Conservation (phyloP, 2,888 invertebrate species). For the Eilema depressum region DNA sequence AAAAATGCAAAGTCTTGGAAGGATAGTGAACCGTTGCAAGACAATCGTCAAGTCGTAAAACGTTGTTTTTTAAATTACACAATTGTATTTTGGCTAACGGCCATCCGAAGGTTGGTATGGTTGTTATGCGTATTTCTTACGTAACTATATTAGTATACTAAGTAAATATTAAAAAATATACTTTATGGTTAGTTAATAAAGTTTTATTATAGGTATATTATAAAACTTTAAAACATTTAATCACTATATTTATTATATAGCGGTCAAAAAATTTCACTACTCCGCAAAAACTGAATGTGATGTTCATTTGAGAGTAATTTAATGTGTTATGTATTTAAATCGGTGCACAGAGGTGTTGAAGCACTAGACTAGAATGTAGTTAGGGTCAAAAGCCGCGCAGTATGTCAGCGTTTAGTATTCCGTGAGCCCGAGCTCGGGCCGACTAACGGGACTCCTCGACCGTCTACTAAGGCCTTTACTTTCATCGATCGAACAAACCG, state of each 20-base stretch:
- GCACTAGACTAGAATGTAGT: conserved; percentile 83
- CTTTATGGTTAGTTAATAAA: neutral
- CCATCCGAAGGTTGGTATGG: conserved; percentile 26
- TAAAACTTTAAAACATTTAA: neutral
- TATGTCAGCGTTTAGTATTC: conserved; percentile 87
- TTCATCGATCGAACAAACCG: conserved; percentile 84
- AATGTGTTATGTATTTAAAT: conserved; percentile 59
- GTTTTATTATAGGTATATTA: neutral
- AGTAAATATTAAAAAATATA: neutral
- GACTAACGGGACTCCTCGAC: conserved; percentile 80
- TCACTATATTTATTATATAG: neutral
- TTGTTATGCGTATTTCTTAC: conserved; percentile 19
- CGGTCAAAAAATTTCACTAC: neutral
- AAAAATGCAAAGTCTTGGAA: conserved; percentile 65
- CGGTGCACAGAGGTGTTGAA: conserved; percentile 76
- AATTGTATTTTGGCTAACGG: conserved; percentile 31
- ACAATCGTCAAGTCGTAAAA: conserved; percentile 38
- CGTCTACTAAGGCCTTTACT: conserved; percentile 85
- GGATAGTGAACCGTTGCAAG: conserved; percentile 46
- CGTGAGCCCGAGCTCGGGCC: conserved; percentile 79
- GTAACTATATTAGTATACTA: conserved; percentile 3
- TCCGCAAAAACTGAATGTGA: neutral
- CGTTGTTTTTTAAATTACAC: conserved; percentile 40
- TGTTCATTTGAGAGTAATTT: conserved; percentile 24
- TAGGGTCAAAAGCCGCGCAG: conserved; percentile 87